phyloP scores from a whole-genome alignment of 2,113 vertebrate species.

The Clarias batrachus region DNA sequence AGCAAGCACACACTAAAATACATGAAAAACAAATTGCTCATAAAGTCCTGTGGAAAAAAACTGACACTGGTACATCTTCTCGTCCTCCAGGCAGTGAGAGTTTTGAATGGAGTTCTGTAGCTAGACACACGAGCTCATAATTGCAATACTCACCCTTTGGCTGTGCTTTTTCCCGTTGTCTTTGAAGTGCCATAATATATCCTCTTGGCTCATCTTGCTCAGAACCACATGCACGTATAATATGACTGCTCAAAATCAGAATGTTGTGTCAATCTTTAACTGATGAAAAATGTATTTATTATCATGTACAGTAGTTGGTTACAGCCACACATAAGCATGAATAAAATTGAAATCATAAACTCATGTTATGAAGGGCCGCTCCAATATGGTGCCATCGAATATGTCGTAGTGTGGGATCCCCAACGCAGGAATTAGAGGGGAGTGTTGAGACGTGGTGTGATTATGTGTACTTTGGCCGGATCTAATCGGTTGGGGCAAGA shows the following conservation, averaged over 20 bases:
- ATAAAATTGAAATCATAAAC: background rate
- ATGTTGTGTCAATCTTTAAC: background rate
- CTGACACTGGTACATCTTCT: background rate
- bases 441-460: no score
- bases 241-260: background rate
- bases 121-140: conserved; percentile 9
- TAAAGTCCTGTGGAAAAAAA: conserved; percentile 8
- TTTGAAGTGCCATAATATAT: background rate
- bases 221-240: background rate
- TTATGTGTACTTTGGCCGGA: no score
- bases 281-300: background rate
- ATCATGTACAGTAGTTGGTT: background rate
- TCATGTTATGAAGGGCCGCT: no score
- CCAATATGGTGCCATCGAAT: no score
- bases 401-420: no score
- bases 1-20: background rate
- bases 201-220: background rate
- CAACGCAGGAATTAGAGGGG: no score
- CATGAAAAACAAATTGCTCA: background rate
- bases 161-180: background rate
- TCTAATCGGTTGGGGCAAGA: no score
- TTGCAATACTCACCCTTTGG: conserved; percentile 18
- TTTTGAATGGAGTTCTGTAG: background rate
- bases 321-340: background rate
- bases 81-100: background rate